Evolutionary conservation across 64 coral and sea anemone species (phyloP).

Genomic region (Anthopleura sola): DNA sequence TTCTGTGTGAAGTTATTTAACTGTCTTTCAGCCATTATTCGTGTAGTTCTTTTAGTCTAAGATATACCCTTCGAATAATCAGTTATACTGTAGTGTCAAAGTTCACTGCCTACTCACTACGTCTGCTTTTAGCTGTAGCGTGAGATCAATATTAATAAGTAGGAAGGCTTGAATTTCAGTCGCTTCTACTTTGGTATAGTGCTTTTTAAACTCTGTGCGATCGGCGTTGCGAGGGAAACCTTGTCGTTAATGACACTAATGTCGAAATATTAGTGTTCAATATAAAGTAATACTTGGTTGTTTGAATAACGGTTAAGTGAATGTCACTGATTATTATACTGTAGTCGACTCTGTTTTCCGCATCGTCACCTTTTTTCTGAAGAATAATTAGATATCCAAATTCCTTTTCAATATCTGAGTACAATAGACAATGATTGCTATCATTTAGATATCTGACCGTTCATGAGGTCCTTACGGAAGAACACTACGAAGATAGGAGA

Average conservation of each 20-base stretch:
- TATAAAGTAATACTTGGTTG: neutral
- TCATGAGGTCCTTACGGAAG: neutral
- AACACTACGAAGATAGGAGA: neutral
- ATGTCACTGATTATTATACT: neutral
- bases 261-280: neutral
- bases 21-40: neutral
- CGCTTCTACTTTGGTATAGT: neutral
- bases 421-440: neutral
- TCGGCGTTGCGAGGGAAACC: no score
- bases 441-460: neutral
- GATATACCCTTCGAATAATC: neutral
- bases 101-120: neutral
- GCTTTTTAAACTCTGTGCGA: no score
- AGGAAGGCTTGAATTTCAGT: neutral
- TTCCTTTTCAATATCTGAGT: slow-evolving; percentile 4
- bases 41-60: no score
- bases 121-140: neutral
- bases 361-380: neutral
- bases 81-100: neutral
- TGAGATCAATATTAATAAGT: neutral
- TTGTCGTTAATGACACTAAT: neutral
- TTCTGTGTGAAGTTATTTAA: neutral
- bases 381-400: neutral
- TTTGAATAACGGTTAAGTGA: neutral
- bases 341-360: neutral